Evolutionary conservation across 2,797 vertebrate species (phyloP).

Genomic region (Otus scops): DNA sequence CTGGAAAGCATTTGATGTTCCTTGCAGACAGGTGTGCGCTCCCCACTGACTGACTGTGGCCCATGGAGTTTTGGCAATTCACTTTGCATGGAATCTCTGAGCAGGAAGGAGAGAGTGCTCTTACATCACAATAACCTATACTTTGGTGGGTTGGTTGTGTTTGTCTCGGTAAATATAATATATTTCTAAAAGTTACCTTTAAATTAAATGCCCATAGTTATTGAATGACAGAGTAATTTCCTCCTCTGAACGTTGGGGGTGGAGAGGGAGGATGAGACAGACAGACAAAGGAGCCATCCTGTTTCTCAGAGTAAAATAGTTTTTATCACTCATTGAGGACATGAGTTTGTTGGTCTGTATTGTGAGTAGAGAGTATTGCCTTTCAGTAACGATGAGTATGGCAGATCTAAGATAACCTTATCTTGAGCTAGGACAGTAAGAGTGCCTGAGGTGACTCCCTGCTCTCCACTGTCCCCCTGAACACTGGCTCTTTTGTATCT

Average conservation of each 20-base stretch:
- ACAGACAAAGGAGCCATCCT: background rate
- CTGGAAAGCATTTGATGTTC: background rate
- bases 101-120: background rate
- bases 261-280: background rate
- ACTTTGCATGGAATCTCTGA: background rate
- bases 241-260: background rate
- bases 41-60: background rate
- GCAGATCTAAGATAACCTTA: background rate
- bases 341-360: background rate
- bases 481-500: background rate
- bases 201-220: background rate
- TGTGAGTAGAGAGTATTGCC: background rate
- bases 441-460: background rate
- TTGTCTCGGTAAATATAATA: background rate
- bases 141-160: background rate
- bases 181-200: background rate
- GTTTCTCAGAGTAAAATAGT: background rate
- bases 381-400: background rate
- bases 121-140: background rate
- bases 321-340: background rate
- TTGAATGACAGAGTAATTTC: background rate
- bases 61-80: background rate
- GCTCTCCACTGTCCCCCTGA: background rate
- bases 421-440: background rate
- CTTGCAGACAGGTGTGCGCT: rapidly evolving